These are phyloP conservation scores for Brachionus rotundiformis DNA, from an alignment of 1,140 invertebrate genomes.

Conservation along the genomic window DNA sequence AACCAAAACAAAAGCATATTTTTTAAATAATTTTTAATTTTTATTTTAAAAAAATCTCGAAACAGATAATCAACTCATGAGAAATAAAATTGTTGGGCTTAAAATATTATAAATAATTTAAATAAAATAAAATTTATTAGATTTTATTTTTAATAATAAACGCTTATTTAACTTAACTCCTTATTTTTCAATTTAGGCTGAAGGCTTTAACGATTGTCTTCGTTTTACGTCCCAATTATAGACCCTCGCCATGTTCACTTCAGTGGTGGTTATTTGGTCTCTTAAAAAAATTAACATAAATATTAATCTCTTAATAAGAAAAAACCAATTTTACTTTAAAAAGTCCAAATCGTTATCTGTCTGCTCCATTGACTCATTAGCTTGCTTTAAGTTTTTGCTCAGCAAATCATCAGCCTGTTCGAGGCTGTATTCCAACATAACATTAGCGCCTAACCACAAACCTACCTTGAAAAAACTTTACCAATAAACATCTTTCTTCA, in stretches of 20 bases:
- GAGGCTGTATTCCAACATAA: constrained; percentile 51
- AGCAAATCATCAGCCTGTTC: constrained; percentile 52
- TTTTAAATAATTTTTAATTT: not conserved
- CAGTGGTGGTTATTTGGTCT: constrained; percentile 52
- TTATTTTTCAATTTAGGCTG: not conserved
- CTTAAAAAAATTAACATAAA: not conserved
- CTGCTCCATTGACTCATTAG: constrained; percentile 36
- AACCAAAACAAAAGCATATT: not conserved
- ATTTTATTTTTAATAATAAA: not conserved
- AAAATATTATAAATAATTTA: not conserved
- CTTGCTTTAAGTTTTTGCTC: constrained; percentile 39
- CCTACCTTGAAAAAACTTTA: constrained; percentile 1
- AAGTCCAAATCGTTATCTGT: constrained; percentile 39
- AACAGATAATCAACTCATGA: not conserved
- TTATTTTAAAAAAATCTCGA: not conserved
- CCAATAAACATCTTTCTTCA: not conserved
- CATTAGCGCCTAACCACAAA: constrained; percentile 51
- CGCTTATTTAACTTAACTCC: not conserved
- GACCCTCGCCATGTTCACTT: constrained; percentile 51
- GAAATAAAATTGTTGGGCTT: not conserved
- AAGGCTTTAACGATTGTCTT: constrained; percentile 44
- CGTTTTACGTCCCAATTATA: constrained; percentile 52
- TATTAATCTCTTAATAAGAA: not conserved
- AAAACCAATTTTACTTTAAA: constrained; percentile 18
- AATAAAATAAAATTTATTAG: constrained; percentile 21